Percentiles rank a stretch among this genome's conserved stretches.
These are phyloP conservation scores for Oncorhynchus keta DNA, from an alignment of 2,113 vertebrate species.

Conservation along the genomic window DNA sequence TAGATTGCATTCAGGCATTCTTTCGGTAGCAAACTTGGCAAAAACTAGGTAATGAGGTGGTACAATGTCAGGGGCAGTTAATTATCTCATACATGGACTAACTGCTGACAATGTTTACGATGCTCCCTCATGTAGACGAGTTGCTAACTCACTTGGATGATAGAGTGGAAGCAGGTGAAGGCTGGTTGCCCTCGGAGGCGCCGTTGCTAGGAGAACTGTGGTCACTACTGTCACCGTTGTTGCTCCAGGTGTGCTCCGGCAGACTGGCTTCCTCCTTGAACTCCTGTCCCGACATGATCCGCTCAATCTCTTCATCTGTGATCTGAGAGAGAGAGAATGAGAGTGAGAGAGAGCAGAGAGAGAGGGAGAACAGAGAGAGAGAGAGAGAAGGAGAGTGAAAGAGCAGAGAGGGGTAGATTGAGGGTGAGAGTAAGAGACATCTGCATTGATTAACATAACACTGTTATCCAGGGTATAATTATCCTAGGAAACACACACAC, in stretches of 20 bases:
- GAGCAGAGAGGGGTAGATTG: background rate
- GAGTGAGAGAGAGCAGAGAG: background rate
- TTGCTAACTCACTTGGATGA: slow-evolving; percentile 88
- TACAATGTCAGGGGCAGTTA: slow-evolving; percentile 54
- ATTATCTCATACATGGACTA: slow-evolving; percentile 42
- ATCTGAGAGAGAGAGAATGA: slow-evolving; percentile 74
- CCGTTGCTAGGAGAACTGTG: slow-evolving; percentile 96
- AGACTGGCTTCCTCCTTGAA: slow-evolving; percentile 94
- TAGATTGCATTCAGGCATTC: slow-evolving; percentile 49
- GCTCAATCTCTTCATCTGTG: slow-evolving; percentile 97
- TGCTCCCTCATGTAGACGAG: background rate
- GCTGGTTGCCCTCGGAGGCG: slow-evolving; percentile 96
- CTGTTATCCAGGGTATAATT: slow-evolving; percentile 36
- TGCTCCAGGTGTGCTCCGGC: slow-evolving; percentile 87
- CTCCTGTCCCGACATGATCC: slow-evolving; percentile 98
- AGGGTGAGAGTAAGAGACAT: background rate
- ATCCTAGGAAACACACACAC: slow-evolving; percentile 28
- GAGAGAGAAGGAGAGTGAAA: background rate
- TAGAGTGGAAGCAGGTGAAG: slow-evolving; percentile 92
- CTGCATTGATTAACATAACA: background rate
- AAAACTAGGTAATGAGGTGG: slow-evolving; percentile 41
- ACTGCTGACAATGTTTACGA: too few species aligned
- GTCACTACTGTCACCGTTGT: slow-evolving; percentile 97
- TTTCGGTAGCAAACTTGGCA: slow-evolving; percentile 44
- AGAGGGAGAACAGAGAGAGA: background rate